Conservation (phyloP, 2,888 invertebrate species). For the Mesochorus sp. region DNA sequence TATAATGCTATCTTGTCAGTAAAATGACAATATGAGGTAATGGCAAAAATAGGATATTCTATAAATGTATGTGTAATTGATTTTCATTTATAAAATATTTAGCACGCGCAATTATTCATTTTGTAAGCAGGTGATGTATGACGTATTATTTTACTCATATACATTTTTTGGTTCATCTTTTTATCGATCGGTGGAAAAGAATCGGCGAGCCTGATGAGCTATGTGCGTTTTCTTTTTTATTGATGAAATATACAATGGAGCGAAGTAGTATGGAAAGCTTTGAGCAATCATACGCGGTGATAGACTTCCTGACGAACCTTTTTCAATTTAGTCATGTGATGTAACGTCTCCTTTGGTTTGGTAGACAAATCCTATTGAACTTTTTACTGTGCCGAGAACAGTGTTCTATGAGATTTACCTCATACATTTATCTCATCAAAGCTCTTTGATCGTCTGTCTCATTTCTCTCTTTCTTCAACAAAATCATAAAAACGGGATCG, state of each 20-base stretch:
- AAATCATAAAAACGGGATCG: not conserved
- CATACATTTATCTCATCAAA: conserved; percentile 33
- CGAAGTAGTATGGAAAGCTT: conserved; percentile 52
- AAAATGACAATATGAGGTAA: not conserved
- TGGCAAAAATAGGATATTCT: conserved; percentile 36
- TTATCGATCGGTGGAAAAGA: conserved; percentile 8
- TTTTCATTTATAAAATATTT: not conserved
- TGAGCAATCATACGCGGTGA: conserved; percentile 63
- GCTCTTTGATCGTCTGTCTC: conserved; percentile 10
- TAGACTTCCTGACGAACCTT: conserved; percentile 56
- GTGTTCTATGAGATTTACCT: conserved; percentile 14
- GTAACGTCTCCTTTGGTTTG: conserved; percentile 8
- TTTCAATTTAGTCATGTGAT: conserved; percentile 53
- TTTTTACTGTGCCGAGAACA: not conserved
- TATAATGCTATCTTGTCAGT: conserved; percentile 17
- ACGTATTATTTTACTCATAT: not conserved
- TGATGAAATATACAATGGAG: conserved; percentile 17
- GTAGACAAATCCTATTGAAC: conserved; percentile 8
- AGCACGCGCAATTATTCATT: not conserved
- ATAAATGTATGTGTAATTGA: not conserved
- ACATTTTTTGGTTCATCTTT: conserved; percentile 14
- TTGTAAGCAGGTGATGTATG: not conserved
- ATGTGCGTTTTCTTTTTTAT: not conserved
- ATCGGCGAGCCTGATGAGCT: conserved; percentile 9
- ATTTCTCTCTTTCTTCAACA: conserved; percentile 18